Evolutionary conservation across 2,888 invertebrate genomes (phyloP).

Genomic region (Oscheius myriophilus): DNA sequence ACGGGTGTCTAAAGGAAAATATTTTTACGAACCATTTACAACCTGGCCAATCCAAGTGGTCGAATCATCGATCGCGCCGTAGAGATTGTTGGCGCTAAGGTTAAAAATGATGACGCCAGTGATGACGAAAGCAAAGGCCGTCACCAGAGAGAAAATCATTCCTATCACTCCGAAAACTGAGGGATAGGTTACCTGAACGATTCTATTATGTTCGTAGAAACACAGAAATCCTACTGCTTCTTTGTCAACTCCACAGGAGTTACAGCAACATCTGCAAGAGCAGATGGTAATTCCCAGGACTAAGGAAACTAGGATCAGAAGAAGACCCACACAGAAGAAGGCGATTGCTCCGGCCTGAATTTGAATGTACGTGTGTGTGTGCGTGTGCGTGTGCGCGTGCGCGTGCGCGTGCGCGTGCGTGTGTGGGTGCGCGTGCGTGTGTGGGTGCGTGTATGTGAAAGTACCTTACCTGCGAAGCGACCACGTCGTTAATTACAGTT

Average conservation of each 20-base stretch:
- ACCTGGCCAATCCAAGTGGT: conserved; percentile 20
- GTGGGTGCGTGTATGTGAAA: too few relatives aligned
- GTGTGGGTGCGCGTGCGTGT: too few relatives aligned
- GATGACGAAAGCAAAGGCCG: conserved; percentile 36
- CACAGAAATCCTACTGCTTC: conserved; percentile 3
- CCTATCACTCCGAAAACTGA: not conserved
- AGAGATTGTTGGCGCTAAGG: conserved; percentile 36
- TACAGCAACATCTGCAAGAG: conserved; percentile 39
- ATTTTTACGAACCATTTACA: not conserved
- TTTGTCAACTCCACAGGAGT: conserved; percentile 37
- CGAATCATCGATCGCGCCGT: conserved; percentile 33
- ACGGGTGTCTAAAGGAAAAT: conserved; percentile 34
- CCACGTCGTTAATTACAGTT: conserved; percentile 38
- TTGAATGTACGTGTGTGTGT: not conserved
- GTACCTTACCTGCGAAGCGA: conserved; percentile 34
- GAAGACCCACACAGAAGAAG: conserved; percentile 47
- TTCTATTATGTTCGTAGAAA: not conserved
- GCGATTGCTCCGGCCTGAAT: conserved; percentile 39
- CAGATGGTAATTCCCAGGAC: conserved; percentile 38
- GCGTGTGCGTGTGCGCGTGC: too few relatives aligned
- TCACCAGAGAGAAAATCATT: conserved; percentile 28
- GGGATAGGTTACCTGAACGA: not conserved
- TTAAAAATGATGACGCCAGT: conserved; percentile 46
- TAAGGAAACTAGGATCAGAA: conserved; percentile 37
- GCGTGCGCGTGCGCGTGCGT: too few relatives aligned